Percentiles rank a stretch among this genome's conserved stretches.
Conservation (phyloP, 2,797 vertebrate species). For the Acipenser oxyrinchus region DNA sequence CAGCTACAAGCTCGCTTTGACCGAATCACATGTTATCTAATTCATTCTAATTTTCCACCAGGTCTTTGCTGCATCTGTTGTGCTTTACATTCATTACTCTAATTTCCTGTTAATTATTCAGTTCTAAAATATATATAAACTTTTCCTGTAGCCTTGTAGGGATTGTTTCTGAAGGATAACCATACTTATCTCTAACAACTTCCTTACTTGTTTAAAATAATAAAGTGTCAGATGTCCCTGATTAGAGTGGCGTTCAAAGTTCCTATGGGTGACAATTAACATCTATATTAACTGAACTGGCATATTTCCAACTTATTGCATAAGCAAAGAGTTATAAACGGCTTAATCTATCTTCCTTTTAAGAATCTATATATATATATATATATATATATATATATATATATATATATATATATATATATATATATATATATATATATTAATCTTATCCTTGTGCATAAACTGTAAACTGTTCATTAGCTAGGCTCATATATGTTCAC, state of each 20-base stretch:
- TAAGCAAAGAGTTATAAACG: too few species aligned
- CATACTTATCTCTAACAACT: slow-evolving; percentile 47
- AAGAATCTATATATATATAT: neutral
- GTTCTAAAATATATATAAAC: slow-evolving; percentile 49
- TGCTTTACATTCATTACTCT: slow-evolving; percentile 53
- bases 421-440: neutral
- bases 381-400: neutral
- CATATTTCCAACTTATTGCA: too few species aligned
- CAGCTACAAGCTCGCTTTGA: slow-evolving; percentile 40
- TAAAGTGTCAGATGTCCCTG: slow-evolving; percentile 24
- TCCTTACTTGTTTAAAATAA: slow-evolving; percentile 23
- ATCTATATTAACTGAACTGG: too few species aligned
- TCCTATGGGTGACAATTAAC: slow-evolving; percentile 14
- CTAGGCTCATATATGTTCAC: too few species aligned
- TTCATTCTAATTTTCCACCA: slow-evolving; percentile 51
- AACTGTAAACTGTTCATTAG: too few species aligned
- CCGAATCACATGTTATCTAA: slow-evolving; percentile 47
- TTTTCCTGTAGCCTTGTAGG: slow-evolving; percentile 34
- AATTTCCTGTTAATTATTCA: slow-evolving; percentile 66
- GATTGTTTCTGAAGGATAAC: slow-evolving; percentile 49
- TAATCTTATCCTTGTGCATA: neutral
- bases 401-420: neutral
- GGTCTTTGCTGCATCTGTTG: slow-evolving; percentile 58
- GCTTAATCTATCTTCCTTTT: slow-evolving; percentile 5
- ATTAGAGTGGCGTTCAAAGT: slow-evolving; percentile 21